A percentile compares a stretch with the other conserved stretches of the same genome.
These are phyloP conservation scores for Odontamblyopus lacepedii DNA, from an alignment of 2,797 vertebrate genomes.

Conservation along the genomic window DNA sequence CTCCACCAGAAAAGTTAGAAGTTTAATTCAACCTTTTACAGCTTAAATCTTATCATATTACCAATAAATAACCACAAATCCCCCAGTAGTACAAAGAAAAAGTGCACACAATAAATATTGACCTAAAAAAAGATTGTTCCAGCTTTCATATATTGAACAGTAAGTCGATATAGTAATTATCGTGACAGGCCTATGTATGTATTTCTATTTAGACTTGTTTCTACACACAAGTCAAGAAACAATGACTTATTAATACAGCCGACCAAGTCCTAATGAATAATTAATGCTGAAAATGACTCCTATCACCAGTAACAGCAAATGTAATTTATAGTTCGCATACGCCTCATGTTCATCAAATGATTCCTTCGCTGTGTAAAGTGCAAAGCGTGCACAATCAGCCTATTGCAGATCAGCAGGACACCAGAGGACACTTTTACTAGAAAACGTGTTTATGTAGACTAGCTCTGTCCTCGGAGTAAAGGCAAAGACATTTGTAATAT, in stretches of 20 bases:
- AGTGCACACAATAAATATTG: too few relatives aligned
- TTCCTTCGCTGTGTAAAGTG: slow-evolving; percentile 19
- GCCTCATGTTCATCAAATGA: slow-evolving; percentile 21
- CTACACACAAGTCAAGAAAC: background rate
- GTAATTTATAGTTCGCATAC: slow-evolving; percentile 9
- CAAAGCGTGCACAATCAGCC: slow-evolving; percentile 24
- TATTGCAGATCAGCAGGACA: slow-evolving; percentile 37
- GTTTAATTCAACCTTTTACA: too few relatives aligned
- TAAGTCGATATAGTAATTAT: too few relatives aligned
- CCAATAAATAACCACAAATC: too few relatives aligned
- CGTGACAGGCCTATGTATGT: too few relatives aligned
- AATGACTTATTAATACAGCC: slow-evolving; percentile 1
- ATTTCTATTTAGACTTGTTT: background rate
- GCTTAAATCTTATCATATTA: too few relatives aligned
- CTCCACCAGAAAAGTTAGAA: too few relatives aligned
- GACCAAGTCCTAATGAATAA: background rate
- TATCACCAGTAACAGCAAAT: slow-evolving; percentile 5
- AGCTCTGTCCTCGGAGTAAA: slow-evolving; percentile 11
- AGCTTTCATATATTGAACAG: too few relatives aligned
- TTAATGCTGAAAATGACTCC: slow-evolving; percentile 5
- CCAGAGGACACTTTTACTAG: slow-evolving; percentile 15
- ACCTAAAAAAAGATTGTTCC: too few relatives aligned
- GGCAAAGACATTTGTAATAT: slow-evolving; percentile 20
- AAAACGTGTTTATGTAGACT: slow-evolving; percentile 11
- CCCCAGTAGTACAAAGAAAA: too few relatives aligned